Base-by-base conservation (phyloP, 2,113 vertebrate species). In the Oryzias melastigma region DNA sequence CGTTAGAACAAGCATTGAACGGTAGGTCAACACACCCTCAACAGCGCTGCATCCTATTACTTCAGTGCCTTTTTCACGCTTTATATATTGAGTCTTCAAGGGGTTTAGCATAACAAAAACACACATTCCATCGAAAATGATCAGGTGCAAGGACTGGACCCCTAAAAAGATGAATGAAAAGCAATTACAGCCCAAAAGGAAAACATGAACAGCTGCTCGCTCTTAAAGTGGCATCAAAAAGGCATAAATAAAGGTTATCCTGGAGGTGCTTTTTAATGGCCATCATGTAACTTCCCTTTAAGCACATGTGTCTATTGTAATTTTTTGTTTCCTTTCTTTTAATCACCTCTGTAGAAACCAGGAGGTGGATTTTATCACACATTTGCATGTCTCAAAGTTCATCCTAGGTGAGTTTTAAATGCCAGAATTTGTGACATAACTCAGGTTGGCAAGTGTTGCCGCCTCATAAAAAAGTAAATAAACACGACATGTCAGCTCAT, bases 401-500 rank as follows among this genome's bases (percentile, higher is more conserved):
- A 48, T 51, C 43, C 22, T 5, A 24, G 17, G 29, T 25, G 15
- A 63, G 29, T 14, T 59, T 1, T 25, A 50, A 52, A 78, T 24
- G 22, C 18, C 15, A 3, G 13, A 57, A 18, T 48, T 7, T 29
- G 8, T 45, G 25, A 68, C 18, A 27, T 35, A 51, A 18, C 43
- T 51, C 49, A 53, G 55, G 54, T 55, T 25, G 43, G 46, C 47
- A 35, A 55, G 63, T 65, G 65, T 65, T 51, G 58, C 53, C 71
- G 43, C 61, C 69, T 10, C 45, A 54, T 27, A 4, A 29, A 63
- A 20, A 62, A 63, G 58, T 50, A 18, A 56, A 77, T 74, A 74
- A 82, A 71, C 55, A 77, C 35, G 50, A 74, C n/a, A 49, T 62
- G 62, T 60, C 59, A 67, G 44, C 52, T 48, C 46, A 59, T 64